These are phyloP conservation scores for Furcifer pardalis DNA, from an alignment of 2,797 vertebrate genomes.

Conservation along the genomic window DNA sequence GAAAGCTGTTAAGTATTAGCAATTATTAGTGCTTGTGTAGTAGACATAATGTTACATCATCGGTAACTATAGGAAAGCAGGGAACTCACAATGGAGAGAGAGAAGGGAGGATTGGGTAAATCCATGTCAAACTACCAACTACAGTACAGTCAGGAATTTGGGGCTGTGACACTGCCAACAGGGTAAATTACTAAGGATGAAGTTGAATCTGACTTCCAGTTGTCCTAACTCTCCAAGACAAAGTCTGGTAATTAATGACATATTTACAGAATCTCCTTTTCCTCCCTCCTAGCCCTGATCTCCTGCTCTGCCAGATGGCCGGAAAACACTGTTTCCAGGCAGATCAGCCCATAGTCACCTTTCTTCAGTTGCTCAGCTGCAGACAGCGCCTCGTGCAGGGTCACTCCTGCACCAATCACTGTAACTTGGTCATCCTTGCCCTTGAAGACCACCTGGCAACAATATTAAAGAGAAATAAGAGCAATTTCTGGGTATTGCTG, in stretches of 20 bases:
- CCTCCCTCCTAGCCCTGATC: background rate
- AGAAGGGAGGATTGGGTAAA: background rate
- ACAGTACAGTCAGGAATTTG: background rate
- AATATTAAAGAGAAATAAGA: conserved; percentile 34
- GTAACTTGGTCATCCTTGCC: conserved; percentile 94
- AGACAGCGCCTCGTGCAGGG: conserved; percentile 90
- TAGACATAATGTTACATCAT: background rate
- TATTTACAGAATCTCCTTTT: background rate
- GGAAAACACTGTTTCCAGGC: conserved; percentile 15
- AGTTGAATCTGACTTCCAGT: background rate
- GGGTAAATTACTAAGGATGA: background rate
- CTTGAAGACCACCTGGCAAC: conserved; percentile 86
- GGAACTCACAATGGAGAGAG: background rate
- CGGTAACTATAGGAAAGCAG: background rate
- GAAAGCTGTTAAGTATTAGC: background rate
- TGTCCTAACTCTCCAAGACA: background rate
- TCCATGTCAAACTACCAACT: background rate
- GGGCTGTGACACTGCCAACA: background rate
- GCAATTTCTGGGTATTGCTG: background rate
- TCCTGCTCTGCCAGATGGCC: background rate
- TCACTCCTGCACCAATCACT: conserved; percentile 91
- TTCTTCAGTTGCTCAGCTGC: conserved; percentile 92
- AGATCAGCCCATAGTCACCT: conserved; percentile 75
- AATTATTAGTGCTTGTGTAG: background rate
- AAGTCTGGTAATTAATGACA: background rate